Evolutionary conservation across 2,888 invertebrate species (phyloP).

Genomic region (Euspilapteryx auroguttella): DNA sequence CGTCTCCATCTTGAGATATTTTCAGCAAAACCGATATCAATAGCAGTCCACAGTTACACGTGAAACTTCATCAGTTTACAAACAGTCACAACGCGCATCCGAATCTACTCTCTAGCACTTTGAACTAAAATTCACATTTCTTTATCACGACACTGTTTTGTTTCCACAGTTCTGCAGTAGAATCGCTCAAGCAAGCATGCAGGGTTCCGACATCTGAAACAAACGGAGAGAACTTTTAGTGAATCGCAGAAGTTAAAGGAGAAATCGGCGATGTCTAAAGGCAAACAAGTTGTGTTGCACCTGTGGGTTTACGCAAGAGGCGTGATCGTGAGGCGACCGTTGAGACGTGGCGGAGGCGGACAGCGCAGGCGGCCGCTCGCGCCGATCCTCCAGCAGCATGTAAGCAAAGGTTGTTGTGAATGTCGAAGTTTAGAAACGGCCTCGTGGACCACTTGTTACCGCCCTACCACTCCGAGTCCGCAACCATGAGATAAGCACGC

Average conservation of each 20-base stretch:
- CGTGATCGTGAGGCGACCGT: slow-evolving; percentile 18
- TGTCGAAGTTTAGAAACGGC: slow-evolving; percentile 39
- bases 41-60: slow-evolving; percentile 30
- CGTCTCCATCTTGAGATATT: slow-evolving; percentile 69
- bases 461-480: slow-evolving; percentile 3
- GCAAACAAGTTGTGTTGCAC: slow-evolving; percentile 1
- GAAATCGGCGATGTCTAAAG: too few species aligned
- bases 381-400: neutral
- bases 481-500: neutral
- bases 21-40: slow-evolving; percentile 24
- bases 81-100: slow-evolving; percentile 27
- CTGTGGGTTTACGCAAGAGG: neutral
- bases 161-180: slow-evolving; percentile 17
- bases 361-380: slow-evolving; percentile 15
- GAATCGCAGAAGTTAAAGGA: too few species aligned
- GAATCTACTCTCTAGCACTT: slow-evolving; percentile 35
- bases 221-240: slow-evolving; percentile 22
- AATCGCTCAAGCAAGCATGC: slow-evolving; percentile 35
- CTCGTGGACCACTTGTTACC: slow-evolving; percentile 6
- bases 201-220: slow-evolving; percentile 52
- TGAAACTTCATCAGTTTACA: slow-evolving; percentile 41
- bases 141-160: slow-evolving; percentile 23
- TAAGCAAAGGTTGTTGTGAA: slow-evolving; percentile 16
- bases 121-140: slow-evolving; percentile 52
- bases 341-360: slow-evolving; percentile 34